phyloP scores from a whole-genome alignment of 2,113 vertebrate genomes.

The Peromyscus californicus region DNA sequence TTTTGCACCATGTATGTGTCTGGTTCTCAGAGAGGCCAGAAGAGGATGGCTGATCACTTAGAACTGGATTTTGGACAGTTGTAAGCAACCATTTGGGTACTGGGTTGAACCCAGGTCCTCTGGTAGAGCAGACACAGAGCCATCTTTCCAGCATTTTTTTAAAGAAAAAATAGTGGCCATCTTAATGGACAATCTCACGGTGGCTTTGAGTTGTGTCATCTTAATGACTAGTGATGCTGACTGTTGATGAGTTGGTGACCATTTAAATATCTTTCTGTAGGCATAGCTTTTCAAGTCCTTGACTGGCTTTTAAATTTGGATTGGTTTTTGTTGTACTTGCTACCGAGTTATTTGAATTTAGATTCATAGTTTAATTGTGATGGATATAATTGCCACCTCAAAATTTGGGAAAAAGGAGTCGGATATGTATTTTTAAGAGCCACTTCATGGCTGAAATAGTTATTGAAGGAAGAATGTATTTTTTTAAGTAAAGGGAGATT shows the following conservation, averaged over 20 bases:
- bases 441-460: conserved; percentile 5
- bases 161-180: background rate
- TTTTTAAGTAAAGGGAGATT: background rate
- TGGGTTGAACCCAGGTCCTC: background rate
- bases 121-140: background rate
- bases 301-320: background rate
- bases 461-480: background rate
- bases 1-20: background rate
- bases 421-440: background rate
- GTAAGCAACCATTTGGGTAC: too few species aligned
- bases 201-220: background rate
- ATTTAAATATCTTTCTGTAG: background rate
- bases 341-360: conserved; percentile 1
- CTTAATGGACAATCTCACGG: background rate
- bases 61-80: background rate
- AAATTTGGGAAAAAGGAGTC: background rate
- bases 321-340: background rate
- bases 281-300: background rate
- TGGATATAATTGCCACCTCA: background rate
- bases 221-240: background rate
- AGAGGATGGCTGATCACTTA: background rate
- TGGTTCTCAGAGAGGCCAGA: background rate
- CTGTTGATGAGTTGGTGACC: background rate
- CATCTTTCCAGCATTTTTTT: background rate
- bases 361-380: conserved; percentile 19